Evolutionary conservation across 2,888 invertebrate genomes (phyloP), one percentile per base, ranked within the genome.

Genomic region (Drosophila sordidapex): DNA sequence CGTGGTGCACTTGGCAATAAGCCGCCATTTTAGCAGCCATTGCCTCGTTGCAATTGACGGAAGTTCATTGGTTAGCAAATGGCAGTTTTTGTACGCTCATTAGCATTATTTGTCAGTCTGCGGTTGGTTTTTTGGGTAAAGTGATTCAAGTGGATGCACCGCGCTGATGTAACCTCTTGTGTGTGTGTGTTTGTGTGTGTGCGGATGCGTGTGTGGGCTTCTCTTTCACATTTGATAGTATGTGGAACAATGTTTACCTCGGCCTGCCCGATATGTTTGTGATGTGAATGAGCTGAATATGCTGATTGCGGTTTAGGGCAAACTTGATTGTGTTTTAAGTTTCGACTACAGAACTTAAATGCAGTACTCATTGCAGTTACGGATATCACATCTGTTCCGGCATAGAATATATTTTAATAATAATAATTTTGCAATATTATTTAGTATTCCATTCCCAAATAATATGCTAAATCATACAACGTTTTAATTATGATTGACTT

Each of bases 1-100:
- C 70, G 66, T 64, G 60, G 65, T 80, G 78, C 81, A 81, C 74
- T 80, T 85, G 87, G 82, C 87, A 82, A 74, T 82, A 74, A 79
- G 89, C 87, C 87, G 89, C 77, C 82, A 82, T 84, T 83, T 83
- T 81, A 77, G 87, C 80, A 79, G 72, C 79, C 89, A 77, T 77
- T 88, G 85, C 87, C 76, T 66, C 57, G 70, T 82, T 87, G 87
- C 85, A 85, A 85, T 85, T 89, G 85, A 89, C 85, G 85, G 85
- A 85, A 85, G 85, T 85, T 85, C 85, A 85, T 85, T 85, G 85
- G 87, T 87, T 87, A 87, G 86, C 88, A 87, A 87, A 87, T 87
- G 90, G 80, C 90, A 87, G 90, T 87, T 86, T 88, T 86, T 87
- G 83, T 88, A 83, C 88, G 86, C 87, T 87, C 87, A 87, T 87